Base-by-base conservation (phyloP, 30 jellyfish, hydroid and myxozoan genomes). In the Morbakka virulenta region DNA sequence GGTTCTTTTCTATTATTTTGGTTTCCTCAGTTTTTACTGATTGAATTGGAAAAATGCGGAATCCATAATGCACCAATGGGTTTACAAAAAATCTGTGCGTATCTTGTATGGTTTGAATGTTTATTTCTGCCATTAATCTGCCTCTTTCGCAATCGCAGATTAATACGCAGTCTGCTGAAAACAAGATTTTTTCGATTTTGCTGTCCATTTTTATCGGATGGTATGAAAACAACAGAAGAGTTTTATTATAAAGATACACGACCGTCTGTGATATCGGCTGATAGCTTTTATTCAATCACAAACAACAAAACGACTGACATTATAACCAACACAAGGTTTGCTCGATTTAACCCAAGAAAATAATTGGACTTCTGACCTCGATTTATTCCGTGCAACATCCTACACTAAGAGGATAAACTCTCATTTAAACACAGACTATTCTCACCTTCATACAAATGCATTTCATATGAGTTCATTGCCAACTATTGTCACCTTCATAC, bases 71-170 rank as follows among this genome's bases (percentile, higher is more conserved):
- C 72, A 2, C 23, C 28, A 24, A 51, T 20, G 20, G 74, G 23
- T 31, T 2, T 78, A 26, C 72, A 65, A 28, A 77, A 81, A 13
- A 63, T 78, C 36, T 52, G 50, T 22, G 89, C 89, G 50, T 78
- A 78, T 32, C 50, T 64, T 41, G 27, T 78, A 34, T 78, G 89
- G 89, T 6, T 78, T 11, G 89, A 78, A 50, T 23, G 80, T 2
- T 35, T 69, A 20, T 34, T 78, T 11, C 65, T 78, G 27, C 89
- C 89, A 2, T 49, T 78, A 28, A 62, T 78, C 24, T 78, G 89
- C 89, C 65, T 78, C 0, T 57, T 78, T 74, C 64, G 89, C 31
- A 78, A 78, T 0, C 65, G 81, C n/a, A 78, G 80, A 35, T 66
- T 78, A 28, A 32, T 78, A 14, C 69, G 81, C 11, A 49, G 72